These are phyloP conservation scores for Troides helena DNA, from an alignment of 2,888 invertebrate species.

Conservation along the genomic window DNA sequence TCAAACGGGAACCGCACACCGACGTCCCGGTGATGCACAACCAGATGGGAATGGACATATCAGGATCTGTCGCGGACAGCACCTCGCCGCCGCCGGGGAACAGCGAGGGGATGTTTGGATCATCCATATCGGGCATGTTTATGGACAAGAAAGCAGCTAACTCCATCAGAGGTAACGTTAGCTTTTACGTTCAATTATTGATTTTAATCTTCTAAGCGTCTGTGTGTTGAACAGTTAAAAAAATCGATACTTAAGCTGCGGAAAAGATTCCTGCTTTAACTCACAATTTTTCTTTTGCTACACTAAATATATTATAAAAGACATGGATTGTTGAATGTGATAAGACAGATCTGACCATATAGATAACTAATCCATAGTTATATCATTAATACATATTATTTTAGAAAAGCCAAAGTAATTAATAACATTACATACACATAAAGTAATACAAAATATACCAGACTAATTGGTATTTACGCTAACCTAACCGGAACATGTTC, in stretches of 20 bases:
- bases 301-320: no score
- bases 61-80: slow-evolving; percentile 78
- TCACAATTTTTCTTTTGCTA: no score
- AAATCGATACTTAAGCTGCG: not conserved
- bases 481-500: no score
- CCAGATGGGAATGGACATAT: slow-evolving; percentile 65
- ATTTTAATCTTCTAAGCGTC: no score
- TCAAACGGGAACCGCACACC: slow-evolving; percentile 67
- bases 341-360: not conserved
- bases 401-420: no score
- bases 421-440: no score
- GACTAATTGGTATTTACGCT: no score
- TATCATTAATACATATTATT: no score
- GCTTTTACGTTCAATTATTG: slow-evolving; percentile 3
- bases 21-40: slow-evolving; percentile 61
- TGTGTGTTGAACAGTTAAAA: not conserved
- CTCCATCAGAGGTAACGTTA: slow-evolving; percentile 82
- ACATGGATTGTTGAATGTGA: not conserved
- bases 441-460: no score
- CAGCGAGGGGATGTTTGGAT: slow-evolving; percentile 70
- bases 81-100: slow-evolving; percentile 81
- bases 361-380: not conserved
- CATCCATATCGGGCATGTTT: slow-evolving; percentile 71
- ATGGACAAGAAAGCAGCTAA: slow-evolving; percentile 83
- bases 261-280: not conserved